A percentile compares a stretch with the other conserved stretches of the same genome.
These are phyloP conservation scores for Huso huso DNA, from an alignment of 2,797 vertebrate genomes.

Conservation along the genomic window DNA sequence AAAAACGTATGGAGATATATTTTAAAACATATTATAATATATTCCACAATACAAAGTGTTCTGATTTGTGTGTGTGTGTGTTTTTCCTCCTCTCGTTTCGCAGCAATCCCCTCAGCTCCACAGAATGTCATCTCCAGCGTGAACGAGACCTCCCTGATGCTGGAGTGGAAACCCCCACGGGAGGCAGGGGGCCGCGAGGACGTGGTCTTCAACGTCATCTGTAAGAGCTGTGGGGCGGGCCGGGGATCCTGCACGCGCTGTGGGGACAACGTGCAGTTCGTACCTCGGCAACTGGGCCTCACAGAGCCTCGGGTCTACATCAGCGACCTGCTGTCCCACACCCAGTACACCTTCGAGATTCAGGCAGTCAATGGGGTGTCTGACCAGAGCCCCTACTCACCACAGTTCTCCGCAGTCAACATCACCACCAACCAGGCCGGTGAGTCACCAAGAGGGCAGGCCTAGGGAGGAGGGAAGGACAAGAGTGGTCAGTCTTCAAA, in stretches of 20 bases:
- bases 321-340: constrained; percentile 87
- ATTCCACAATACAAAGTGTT: no score
- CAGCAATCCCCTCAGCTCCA: constrained; percentile 81
- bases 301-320: constrained; percentile 71
- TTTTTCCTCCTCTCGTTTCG: background rate
- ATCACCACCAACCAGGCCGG: constrained; percentile 97
- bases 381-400: constrained; percentile 84
- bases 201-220: constrained; percentile 91
- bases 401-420: constrained; percentile 79
- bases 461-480: no score
- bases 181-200: constrained; percentile 81
- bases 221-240: constrained; percentile 83
- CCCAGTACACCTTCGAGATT: constrained; percentile 92
- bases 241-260: constrained; percentile 80
- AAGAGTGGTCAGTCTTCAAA: no score
- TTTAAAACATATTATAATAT: no score
- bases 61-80: background rate
- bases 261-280: constrained; percentile 86
- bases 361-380: constrained; percentile 89
- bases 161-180: constrained; percentile 76
- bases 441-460: constrained; percentile 44
- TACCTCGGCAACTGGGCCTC: constrained; percentile 83
- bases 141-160: constrained; percentile 84
- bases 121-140: constrained; percentile 85
- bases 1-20: no score